phyloP scores from a whole-genome alignment of 1,140 invertebrate species.

The Bombyx mandarina region DNA sequence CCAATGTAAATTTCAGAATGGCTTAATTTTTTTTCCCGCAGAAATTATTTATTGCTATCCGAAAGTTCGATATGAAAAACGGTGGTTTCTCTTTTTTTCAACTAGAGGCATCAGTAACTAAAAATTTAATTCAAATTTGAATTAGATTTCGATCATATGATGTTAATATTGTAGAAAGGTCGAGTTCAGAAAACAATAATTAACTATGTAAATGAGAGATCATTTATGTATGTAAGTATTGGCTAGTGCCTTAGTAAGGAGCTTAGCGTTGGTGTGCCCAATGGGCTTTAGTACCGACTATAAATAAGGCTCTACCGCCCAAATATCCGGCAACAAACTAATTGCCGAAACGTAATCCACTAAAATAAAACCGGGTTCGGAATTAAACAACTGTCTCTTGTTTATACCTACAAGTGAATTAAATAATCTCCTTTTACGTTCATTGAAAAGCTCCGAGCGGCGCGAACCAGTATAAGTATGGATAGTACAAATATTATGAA shows the following conservation, averaged over 20 bases:
- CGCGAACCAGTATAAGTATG: not conserved
- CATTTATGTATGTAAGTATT: constrained; percentile 19
- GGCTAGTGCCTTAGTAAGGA: constrained; percentile 24
- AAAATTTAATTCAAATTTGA: too few species aligned
- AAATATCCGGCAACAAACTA: constrained; percentile 40
- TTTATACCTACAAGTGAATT: constrained; percentile 14
- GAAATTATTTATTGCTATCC: too few species aligned
- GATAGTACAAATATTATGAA: too few species aligned
- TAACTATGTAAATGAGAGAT: constrained; percentile 28
- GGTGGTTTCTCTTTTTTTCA: too few species aligned
- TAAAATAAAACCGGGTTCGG: constrained; percentile 32
- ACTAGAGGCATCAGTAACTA: too few species aligned
- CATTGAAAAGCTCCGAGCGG: constrained; percentile 11
- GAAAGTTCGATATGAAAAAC: too few species aligned
- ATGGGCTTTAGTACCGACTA: constrained; percentile 33
- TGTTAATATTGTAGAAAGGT: constrained; percentile 7
- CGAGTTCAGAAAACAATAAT: constrained; percentile 7
- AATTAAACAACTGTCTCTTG: constrained; percentile 23
- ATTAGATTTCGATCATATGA: not conserved
- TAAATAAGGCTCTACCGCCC: constrained; percentile 39
- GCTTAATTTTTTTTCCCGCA: too few species aligned
- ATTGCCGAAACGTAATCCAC: constrained; percentile 39
- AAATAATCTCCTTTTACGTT: constrained; percentile 14
- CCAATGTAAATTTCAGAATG: not conserved
- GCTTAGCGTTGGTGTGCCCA: constrained; percentile 27